Base-by-base conservation (phyloP, 2,888 invertebrate genomes). In the Flexamia atlantica region DNA sequence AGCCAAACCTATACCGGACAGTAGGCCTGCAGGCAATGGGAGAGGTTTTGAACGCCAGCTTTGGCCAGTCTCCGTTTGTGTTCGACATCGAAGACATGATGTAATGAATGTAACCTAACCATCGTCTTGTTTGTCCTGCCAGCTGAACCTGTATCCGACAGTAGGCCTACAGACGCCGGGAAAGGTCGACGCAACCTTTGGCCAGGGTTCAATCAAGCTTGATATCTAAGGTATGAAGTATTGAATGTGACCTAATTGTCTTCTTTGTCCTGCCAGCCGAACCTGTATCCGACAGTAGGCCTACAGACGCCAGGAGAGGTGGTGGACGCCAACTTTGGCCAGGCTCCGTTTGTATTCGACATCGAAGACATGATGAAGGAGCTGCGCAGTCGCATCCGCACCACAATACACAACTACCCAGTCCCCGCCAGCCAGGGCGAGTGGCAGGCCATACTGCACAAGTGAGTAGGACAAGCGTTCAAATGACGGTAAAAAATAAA, bases 21-120 rank as follows among this genome's bases (percentile, higher is more conserved):
- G 99, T 99, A 86, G 99, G 99, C 0, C 93, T 99, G 84, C 99
- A 99, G 92, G 99, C 99, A 53, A 98, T 98, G 10, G 99, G 99
- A 76, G 99, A 99, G 92, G 96, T 98, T 86, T 97, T 99, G 81
- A 98, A 99, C 91, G 98, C 98, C 1, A 99, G 99, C 93, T 99
- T 99, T 91, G n/a, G n/a, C n/a, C n/a, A 98, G 90, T 94, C 95
- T 89, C 98, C 98, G 23, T 99, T 99, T 91, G 95, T 97, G 89
- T 99, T 98, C 92, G 98, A 99, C n/a, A n/a, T n/a, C n/a, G n/a
- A n/a, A n/a, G n/a, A n/a, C n/a, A n/a, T n/a, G n/a, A n/a, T 7
- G 9, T 36, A 36, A 36, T 36, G 36, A 36, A 28, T 68, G 30
- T 23, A 14, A 91, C 92, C 76, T 36, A 9, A 36, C 9, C 9